Percentiles rank a stretch among this genome's conserved stretches.
These are phyloP conservation scores for Pristionchus entomophagus DNA, from an alignment of 2,888 invertebrate genomes.

Conservation along the genomic window DNA sequence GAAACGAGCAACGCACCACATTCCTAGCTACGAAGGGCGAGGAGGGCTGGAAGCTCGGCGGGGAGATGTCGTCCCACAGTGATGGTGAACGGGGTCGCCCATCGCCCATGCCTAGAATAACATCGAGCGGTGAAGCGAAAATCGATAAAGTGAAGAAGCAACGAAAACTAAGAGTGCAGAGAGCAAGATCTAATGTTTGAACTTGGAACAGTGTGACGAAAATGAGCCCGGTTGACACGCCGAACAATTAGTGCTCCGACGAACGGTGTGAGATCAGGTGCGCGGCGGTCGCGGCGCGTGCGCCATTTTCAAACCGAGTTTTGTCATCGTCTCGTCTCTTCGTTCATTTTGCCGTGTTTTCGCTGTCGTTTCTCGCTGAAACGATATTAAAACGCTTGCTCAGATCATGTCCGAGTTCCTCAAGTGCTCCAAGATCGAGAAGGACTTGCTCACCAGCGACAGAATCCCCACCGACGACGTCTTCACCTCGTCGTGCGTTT, in stretches of 20 bases:
- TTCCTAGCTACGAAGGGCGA: slow-evolving; percentile 17
- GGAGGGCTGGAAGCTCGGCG: slow-evolving; percentile 7
- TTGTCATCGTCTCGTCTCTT: neutral
- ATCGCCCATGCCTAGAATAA: slow-evolving; percentile 37
- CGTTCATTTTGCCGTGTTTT: neutral
- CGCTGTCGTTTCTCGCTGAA: neutral
- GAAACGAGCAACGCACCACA: neutral
- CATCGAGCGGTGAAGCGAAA: neutral
- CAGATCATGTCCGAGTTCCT: slow-evolving; percentile 44
- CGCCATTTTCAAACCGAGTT: neutral
- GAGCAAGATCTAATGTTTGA: slow-evolving; percentile 27
- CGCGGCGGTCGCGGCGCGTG: neutral
- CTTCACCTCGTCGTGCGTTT: slow-evolving; percentile 17
- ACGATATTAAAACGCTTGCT: neutral
- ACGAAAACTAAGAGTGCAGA: neutral
- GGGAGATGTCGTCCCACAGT: neutral
- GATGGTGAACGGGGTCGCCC: slow-evolving; percentile 21
- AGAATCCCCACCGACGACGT: slow-evolving; percentile 29
- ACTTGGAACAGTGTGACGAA: neutral
- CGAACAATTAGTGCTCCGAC: neutral
- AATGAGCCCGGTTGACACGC: neutral
- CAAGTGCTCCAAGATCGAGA: slow-evolving; percentile 57
- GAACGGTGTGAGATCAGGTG: neutral
- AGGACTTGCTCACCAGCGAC: slow-evolving; percentile 48
- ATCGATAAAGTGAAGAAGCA: neutral